Percentiles rank a stretch among this genome's conserved stretches.
These are phyloP conservation scores for Nesometra sesokonis DNA, from an alignment of 35 echinoderm and acorn worm species.

Conservation along the genomic window DNA sequence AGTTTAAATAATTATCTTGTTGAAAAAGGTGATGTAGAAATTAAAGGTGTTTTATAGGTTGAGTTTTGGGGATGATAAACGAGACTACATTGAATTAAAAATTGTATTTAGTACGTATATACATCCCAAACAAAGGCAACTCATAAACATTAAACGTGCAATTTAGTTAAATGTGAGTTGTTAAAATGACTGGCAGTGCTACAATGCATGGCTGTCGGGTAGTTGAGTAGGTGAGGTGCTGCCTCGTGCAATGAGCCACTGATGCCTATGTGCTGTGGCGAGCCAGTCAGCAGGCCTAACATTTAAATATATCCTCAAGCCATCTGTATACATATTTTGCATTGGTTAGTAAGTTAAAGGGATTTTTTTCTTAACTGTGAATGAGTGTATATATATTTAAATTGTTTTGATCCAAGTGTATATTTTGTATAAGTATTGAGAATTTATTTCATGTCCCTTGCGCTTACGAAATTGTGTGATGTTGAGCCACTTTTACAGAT, in stretches of 20 bases:
- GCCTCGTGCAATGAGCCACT: background rate
- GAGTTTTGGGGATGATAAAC: background rate
- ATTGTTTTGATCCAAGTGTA: background rate
- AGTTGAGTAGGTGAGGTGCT: background rate
- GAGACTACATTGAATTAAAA: background rate
- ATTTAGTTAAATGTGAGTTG: background rate
- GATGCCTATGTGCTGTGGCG: background rate
- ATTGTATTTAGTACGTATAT: too few relatives aligned
- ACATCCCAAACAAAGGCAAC: too few relatives aligned
- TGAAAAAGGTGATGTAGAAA: too few relatives aligned
- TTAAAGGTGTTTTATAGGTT: too few relatives aligned
- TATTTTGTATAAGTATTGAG: background rate
- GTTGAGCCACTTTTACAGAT: background rate
- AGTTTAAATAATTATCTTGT: too few relatives aligned
- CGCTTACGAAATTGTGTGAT: background rate
- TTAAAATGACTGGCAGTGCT: background rate
- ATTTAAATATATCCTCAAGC: background rate
- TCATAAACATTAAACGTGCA: background rate
- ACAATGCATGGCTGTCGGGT: background rate
- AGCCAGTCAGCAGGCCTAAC: background rate
- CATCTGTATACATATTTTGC: too few relatives aligned
- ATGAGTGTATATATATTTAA: background rate
- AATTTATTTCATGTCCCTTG: background rate
- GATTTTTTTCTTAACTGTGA: background rate
- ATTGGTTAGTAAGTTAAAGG: background rate